Evolutionary conservation across 30 jellyfish, hydroid and myxozoan genomes (phyloP).

Genomic region (Morbakka virulenta): DNA sequence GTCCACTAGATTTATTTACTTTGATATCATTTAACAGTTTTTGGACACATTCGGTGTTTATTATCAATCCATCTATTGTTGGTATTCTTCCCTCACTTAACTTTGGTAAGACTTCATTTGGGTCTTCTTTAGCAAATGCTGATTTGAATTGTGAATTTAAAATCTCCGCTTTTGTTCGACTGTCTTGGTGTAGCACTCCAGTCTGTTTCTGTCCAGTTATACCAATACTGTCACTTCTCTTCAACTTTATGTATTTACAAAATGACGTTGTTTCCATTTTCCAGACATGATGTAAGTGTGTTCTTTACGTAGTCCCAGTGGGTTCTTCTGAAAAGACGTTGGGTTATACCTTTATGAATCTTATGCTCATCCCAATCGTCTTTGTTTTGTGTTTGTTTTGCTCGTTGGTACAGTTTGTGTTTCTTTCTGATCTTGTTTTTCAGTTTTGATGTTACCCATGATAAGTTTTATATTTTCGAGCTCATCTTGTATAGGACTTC

Average conservation of each 20-base stretch:
- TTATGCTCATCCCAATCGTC: neutral
- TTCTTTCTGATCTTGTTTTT: neutral
- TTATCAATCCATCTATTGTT: too few species aligned
- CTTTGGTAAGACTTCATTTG: too few species aligned
- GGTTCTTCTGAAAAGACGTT: neutral
- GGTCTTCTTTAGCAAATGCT: slow-evolving; percentile 3
- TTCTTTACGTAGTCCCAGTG: slow-evolving; percentile 2
- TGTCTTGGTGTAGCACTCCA: slow-evolving; percentile 6
- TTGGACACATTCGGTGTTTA: too few species aligned
- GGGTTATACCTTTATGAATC: too few species aligned
- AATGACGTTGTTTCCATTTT: neutral
- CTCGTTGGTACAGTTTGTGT: slow-evolving; percentile 4
- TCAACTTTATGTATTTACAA: neutral
- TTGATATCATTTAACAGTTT: too few species aligned
- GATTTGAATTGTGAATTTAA: neutral
- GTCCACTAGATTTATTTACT: too few species aligned
- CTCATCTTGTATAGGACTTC: too few species aligned
- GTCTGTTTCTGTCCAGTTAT: neutral
- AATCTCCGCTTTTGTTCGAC: neutral
- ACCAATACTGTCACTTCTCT: slow-evolving; percentile 5
- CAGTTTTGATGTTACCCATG: slow-evolving; percentile 2
- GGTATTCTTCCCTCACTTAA: too few species aligned
- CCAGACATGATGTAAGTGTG: too few species aligned
- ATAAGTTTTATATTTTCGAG: too few species aligned
- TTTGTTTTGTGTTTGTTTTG: too few species aligned